phyloP scores from a whole-genome alignment of 2,113 vertebrate species.

The Petromus typicus region DNA sequence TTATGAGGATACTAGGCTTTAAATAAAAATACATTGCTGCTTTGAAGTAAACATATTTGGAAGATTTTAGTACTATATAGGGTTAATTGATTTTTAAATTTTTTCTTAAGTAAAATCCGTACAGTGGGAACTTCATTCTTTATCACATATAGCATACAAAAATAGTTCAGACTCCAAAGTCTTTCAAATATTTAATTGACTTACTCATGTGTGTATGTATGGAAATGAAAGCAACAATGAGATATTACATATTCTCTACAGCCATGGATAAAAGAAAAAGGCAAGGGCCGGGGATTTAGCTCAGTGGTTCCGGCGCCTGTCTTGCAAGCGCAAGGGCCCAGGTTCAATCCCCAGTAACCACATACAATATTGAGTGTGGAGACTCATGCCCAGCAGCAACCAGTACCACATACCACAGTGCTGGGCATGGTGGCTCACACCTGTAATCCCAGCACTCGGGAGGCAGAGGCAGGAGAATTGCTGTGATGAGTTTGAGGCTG shows the following conservation, averaged over 20 bases:
- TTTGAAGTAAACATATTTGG: background rate
- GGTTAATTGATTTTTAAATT: background rate
- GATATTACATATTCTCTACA: background rate
- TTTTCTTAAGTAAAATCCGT: background rate
- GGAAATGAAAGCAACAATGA: background rate
- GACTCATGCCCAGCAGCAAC: no score
- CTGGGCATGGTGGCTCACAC: no score
- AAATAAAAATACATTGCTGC: background rate
- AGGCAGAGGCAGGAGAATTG: no score
- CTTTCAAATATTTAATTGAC: background rate
- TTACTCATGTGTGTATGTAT: background rate
- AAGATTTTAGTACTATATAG: background rate
- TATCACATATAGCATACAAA: background rate
- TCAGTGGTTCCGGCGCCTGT: no score
- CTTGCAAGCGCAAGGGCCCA: no score
- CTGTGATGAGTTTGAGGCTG: no score
- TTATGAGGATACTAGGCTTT: background rate
- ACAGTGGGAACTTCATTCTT: background rate
- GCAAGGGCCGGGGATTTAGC: no score
- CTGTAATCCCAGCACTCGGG: no score
- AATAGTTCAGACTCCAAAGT: background rate
- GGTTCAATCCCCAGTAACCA: no score
- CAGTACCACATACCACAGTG: no score
- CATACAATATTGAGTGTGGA: no score
- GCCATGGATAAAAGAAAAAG: background rate